These are phyloP conservation scores for Globodera rostochiensis DNA, from an alignment of 1,140 invertebrate genomes.

Conservation along the genomic window DNA sequence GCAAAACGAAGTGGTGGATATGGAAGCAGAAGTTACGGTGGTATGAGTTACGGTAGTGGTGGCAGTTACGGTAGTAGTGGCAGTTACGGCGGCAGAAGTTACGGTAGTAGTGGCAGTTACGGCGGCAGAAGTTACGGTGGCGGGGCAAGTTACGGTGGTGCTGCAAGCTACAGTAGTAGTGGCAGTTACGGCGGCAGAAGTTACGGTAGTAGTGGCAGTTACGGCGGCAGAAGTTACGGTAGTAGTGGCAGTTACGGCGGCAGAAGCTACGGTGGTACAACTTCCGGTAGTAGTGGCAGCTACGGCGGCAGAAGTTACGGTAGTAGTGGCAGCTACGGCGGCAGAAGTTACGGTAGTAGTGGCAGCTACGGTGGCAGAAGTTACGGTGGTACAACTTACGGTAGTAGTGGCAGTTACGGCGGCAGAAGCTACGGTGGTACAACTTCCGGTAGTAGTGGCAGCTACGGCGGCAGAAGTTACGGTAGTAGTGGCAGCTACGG, in stretches of 20 bases:
- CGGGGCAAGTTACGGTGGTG: not conserved
- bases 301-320: not conserved
- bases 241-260: too few relatives aligned
- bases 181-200: not conserved
- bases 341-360: not conserved
- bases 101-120: not conserved
- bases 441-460: not conserved
- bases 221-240: not conserved
- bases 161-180: not conserved
- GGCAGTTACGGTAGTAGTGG: not conserved
- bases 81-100: not conserved
- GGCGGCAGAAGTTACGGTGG: too few relatives aligned
- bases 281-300: not conserved
- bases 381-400: not conserved
- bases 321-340: not conserved
- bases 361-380: not conserved
- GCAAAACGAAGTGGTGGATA: not conserved
- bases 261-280: not conserved
- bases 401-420: not conserved
- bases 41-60: not conserved
- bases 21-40: not conserved
- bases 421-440: not conserved
- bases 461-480: not conserved
- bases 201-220: not conserved
- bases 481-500: not conserved